These are phyloP conservation scores for Cygnus atratus DNA, from an alignment of 2,113 vertebrate genomes.

Conservation along the genomic window DNA sequence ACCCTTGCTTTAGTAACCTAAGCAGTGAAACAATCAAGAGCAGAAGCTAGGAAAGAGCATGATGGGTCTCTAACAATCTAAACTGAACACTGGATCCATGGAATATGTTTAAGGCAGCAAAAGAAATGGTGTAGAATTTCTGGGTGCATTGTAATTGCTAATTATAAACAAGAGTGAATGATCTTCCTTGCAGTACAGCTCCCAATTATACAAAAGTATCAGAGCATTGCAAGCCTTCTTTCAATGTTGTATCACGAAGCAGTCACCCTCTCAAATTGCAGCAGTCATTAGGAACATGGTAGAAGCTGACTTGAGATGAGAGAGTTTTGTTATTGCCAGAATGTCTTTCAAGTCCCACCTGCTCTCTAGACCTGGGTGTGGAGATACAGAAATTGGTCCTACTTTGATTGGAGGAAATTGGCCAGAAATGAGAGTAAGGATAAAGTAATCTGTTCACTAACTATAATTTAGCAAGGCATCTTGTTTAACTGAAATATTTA, in stretches of 20 bases:
- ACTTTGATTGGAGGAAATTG: neutral
- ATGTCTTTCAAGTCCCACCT: neutral
- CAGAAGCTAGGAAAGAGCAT: neutral
- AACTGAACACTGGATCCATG: neutral
- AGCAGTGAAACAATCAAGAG: neutral
- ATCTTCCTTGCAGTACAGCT: neutral
- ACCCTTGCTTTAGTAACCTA: neutral
- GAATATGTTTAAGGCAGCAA: neutral
- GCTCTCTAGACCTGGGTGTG: neutral
- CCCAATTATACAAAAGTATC: neutral
- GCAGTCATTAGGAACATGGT: neutral
- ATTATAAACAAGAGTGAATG: neutral
- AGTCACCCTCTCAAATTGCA: neutral
- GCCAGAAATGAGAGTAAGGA: neutral
- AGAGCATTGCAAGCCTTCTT: neutral
- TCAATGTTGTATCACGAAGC: accelerated
- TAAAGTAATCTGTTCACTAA: neutral
- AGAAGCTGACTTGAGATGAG: neutral
- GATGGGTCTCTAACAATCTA: neutral
- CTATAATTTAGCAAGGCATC: neutral
- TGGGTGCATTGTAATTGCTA: neutral
- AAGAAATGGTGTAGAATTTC: neutral
- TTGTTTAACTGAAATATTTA: neutral
- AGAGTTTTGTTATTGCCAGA: neutral
- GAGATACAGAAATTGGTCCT: neutral